Evolutionary conservation across 2,113 vertebrate genomes (phyloP).

Genomic region (Caranx ignobilis): DNA sequence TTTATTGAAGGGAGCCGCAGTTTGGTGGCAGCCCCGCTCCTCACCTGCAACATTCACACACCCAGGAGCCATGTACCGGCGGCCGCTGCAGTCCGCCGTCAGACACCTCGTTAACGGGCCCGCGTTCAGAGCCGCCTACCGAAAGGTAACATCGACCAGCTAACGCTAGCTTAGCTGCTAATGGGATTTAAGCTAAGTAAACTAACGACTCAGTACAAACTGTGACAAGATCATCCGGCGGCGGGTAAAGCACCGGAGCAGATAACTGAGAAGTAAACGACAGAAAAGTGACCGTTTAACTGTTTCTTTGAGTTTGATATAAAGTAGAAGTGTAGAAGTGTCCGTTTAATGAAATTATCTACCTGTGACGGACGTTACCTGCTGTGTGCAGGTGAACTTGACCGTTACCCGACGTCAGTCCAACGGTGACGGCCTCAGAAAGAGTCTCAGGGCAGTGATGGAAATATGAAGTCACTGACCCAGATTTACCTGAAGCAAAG

Average conservation of each 20-base stretch:
- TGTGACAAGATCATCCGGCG: too few relatives aligned
- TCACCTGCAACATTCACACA: background rate
- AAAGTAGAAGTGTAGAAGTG: background rate
- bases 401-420: background rate
- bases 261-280: too few relatives aligned
- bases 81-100: slow-evolving; percentile 77
- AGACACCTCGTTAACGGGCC: slow-evolving; percentile 52
- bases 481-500: background rate
- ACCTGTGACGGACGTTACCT: background rate
- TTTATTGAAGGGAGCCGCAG: slow-evolving; percentile 23
- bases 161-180: slow-evolving; percentile 60
- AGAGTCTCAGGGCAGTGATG: too few relatives aligned
- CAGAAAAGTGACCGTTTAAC: too few relatives aligned
- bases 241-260: background rate
- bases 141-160: slow-evolving; percentile 70
- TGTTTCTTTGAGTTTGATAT: background rate
- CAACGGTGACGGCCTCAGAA: background rate
- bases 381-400: slow-evolving; percentile 16
- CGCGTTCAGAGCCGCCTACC: slow-evolving; percentile 51
- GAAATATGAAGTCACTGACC: background rate
- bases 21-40: slow-evolving; percentile 40
- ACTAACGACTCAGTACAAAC: background rate
- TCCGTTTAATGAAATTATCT: background rate
- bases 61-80: slow-evolving; percentile 80
- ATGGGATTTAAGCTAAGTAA: slow-evolving; percentile 11